Conservation (phyloP, 2,113 vertebrate genomes). For the Okapia johnstoni region DNA sequence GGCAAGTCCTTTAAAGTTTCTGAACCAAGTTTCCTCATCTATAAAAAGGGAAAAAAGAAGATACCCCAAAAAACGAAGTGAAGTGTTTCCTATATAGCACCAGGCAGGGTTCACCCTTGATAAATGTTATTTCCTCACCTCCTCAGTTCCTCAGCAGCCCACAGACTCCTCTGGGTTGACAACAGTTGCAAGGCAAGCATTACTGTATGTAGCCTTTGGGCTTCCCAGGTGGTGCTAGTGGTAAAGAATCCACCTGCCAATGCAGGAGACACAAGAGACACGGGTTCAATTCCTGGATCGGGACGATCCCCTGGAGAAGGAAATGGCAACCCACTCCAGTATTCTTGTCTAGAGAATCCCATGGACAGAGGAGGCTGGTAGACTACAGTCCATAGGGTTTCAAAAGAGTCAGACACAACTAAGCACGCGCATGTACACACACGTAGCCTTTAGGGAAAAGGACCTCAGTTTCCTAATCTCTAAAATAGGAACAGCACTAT, state of each 20-base stretch:
- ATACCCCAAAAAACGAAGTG: neutral
- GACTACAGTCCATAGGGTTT: neutral
- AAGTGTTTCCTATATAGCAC: neutral
- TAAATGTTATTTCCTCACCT: neutral
- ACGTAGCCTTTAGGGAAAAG: neutral
- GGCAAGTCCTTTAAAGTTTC: neutral
- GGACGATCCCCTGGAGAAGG: neutral
- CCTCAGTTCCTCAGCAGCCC: neutral
- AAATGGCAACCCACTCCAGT: neutral
- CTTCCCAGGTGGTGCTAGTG: neutral
- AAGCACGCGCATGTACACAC: accelerated
- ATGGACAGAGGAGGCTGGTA: neutral
- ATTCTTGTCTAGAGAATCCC: neutral
- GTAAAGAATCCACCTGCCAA: neutral
- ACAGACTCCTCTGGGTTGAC: neutral
- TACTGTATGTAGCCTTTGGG: neutral
- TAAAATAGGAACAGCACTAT: neutral
- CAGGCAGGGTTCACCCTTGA: neutral
- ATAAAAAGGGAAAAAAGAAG: neutral
- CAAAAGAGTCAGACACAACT: neutral
- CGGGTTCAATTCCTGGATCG: neutral
- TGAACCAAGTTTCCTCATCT: neutral
- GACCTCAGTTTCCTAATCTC: neutral
- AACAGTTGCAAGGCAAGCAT: neutral
- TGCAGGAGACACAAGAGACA: neutral